Evolutionary conservation across 2,113 vertebrate species (phyloP).

Genomic region (Craseonycteris thonglongyai): DNA sequence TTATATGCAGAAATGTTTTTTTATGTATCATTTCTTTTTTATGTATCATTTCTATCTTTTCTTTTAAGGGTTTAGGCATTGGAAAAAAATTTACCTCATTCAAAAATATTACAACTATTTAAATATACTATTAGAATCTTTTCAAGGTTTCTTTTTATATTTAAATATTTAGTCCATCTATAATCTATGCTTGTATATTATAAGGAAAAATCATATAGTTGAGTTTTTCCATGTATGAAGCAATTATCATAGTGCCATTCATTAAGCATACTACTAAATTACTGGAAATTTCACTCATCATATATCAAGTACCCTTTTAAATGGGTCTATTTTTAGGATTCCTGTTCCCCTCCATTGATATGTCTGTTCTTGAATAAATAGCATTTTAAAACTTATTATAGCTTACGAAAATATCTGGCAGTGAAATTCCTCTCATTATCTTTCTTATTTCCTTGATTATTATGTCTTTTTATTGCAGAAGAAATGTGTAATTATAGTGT

Average conservation of each 20-base stretch:
- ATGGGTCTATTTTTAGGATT: neutral
- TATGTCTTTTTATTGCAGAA: slow-evolving; percentile 1
- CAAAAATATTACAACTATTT: neutral
- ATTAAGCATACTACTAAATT: neutral
- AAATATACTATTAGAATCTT: neutral
- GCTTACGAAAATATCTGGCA: neutral
- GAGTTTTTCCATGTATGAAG: neutral
- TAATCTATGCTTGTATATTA: neutral
- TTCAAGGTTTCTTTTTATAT: neutral
- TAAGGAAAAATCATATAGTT: neutral
- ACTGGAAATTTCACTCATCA: neutral
- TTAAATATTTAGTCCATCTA: neutral
- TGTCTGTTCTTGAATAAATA: neutral
- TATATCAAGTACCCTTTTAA: neutral
- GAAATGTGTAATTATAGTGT: slow-evolving; percentile 54
- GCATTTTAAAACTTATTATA: slow-evolving; percentile 9
- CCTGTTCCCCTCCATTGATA: neutral
- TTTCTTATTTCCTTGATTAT: slow-evolving; percentile 32
- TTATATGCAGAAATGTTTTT: neutral
- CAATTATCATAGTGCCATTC: neutral
- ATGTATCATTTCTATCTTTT: neutral
- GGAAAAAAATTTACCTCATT: neutral
- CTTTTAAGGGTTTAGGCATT: neutral
- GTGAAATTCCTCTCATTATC: slow-evolving; percentile 26
- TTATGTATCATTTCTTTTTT: neutral